A percentile compares a stretch with the other conserved stretches of the same genome.
Conservation (phyloP, 1,140 invertebrate genomes). For the Probaryconus sp. region DNA sequence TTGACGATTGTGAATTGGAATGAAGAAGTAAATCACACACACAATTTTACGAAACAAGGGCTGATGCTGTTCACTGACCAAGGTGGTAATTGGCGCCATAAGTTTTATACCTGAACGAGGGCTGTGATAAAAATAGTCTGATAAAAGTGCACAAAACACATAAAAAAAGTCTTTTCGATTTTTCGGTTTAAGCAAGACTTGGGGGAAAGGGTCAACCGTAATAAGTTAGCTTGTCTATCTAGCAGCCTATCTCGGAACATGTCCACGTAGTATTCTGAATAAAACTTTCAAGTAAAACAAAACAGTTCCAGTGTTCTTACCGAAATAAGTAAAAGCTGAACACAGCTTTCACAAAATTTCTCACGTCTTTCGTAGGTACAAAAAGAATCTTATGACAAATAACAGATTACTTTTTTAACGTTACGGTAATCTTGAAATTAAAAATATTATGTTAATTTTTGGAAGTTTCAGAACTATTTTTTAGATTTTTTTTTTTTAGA, state of each 20-base stretch:
- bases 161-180: slow-evolving; percentile 48
- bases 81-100: slow-evolving; percentile 26
- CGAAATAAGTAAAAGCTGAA: slow-evolving; percentile 24
- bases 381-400: too few species aligned
- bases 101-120: slow-evolving; percentile 39
- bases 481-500: too few species aligned
- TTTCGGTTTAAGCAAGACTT: slow-evolving; percentile 51
- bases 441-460: too few species aligned
- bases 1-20: background rate
- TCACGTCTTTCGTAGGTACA: slow-evolving; percentile 23
- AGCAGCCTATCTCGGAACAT: slow-evolving; percentile 58
- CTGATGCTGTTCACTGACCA: slow-evolving; percentile 8
- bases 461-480: too few species aligned
- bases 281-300: slow-evolving; percentile 52
- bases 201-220: slow-evolving; percentile 58
- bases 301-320: slow-evolving; percentile 45
- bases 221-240: slow-evolving; percentile 64
- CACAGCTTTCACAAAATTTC: slow-evolving; percentile 2
- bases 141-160: slow-evolving; percentile 53
- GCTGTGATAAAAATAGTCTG: slow-evolving; percentile 43
- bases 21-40: background rate
- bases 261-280: slow-evolving; percentile 50
- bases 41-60: background rate
- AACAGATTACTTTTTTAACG: too few species aligned
- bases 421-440: too few species aligned